These are phyloP conservation scores for Lycaena phlaeas DNA, from an alignment of 2,888 invertebrate species.

Conservation along the genomic window DNA sequence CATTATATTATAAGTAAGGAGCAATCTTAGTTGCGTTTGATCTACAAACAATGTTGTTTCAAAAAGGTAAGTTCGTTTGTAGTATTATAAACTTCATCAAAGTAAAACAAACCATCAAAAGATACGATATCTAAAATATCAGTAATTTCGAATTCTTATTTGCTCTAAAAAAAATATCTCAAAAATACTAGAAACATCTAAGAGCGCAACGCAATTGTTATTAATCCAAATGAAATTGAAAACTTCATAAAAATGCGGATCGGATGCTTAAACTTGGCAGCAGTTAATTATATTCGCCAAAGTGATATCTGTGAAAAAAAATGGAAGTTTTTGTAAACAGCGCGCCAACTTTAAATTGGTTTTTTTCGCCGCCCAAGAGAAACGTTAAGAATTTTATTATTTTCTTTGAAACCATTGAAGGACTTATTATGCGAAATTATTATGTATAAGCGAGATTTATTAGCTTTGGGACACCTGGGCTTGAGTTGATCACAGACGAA, in stretches of 20 bases:
- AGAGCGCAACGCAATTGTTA: constrained; percentile 14
- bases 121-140: too few species aligned
- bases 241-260: constrained; percentile 22
- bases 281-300: constrained; percentile 40
- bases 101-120: too few species aligned
- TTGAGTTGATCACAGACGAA: constrained; percentile 2
- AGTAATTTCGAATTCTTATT: not conserved
- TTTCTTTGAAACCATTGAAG: constrained; percentile 28
- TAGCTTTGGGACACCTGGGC: constrained; percentile 10
- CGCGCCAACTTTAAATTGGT: constrained; percentile 45
- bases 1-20: too few species aligned
- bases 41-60: too few species aligned
- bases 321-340: constrained; percentile 40
- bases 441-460: constrained; percentile 14
- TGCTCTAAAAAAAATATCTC: not conserved
- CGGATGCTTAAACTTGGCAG: constrained; percentile 27
- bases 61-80: too few species aligned
- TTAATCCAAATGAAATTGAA: constrained; percentile 21
- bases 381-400: constrained; percentile 32
- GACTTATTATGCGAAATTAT: constrained; percentile 20
- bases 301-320: constrained; percentile 40
- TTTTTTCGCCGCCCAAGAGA: constrained; percentile 30
- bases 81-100: too few species aligned
- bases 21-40: too few species aligned
- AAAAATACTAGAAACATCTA: not conserved